Conservation (phyloP, 1,140 invertebrate genomes). For the Pseudomyrmex dendroicus region DNA sequence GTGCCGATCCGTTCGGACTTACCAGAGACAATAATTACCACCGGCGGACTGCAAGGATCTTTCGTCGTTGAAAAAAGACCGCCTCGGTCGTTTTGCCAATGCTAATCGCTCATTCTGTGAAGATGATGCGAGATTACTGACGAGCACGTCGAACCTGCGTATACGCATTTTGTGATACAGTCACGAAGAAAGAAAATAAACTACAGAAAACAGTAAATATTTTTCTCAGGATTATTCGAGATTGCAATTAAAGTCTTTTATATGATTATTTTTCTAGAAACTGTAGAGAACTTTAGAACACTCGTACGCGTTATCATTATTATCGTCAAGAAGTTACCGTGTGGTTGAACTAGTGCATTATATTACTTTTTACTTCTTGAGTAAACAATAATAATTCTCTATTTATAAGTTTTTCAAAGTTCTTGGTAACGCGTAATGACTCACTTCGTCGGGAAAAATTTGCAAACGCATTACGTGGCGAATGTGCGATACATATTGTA, state of each 20-base stretch:
- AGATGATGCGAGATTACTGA: slow-evolving; percentile 4
- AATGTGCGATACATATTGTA: not conserved
- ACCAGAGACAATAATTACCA: slow-evolving; percentile 75
- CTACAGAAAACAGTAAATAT: not conserved
- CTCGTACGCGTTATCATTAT: not conserved
- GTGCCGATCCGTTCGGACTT: slow-evolving; percentile 76
- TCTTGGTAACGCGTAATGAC: not conserved
- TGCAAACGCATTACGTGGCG: not conserved
- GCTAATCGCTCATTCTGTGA: not conserved
- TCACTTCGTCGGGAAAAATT: slow-evolving; percentile 11
- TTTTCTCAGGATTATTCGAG: not conserved
- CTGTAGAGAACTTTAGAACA: too few species aligned
- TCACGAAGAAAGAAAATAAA: not conserved
- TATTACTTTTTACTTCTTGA: too few species aligned
- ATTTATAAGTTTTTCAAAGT: not conserved
- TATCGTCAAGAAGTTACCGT: not conserved
- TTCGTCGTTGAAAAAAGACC: slow-evolving; percentile 19
- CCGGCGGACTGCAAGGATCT: not conserved
- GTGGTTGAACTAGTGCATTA: not conserved
- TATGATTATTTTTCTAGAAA: not conserved
- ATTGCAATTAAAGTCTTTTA: not conserved
- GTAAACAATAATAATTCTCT: not conserved
- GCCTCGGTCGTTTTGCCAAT: not conserved
- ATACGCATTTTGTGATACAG: not conserved
- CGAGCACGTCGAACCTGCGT: not conserved